Evolutionary conservation across 1,140 invertebrate species (phyloP), one percentile per base, ranked within the genome.

Genomic region (Eufriesea mexicana): DNA sequence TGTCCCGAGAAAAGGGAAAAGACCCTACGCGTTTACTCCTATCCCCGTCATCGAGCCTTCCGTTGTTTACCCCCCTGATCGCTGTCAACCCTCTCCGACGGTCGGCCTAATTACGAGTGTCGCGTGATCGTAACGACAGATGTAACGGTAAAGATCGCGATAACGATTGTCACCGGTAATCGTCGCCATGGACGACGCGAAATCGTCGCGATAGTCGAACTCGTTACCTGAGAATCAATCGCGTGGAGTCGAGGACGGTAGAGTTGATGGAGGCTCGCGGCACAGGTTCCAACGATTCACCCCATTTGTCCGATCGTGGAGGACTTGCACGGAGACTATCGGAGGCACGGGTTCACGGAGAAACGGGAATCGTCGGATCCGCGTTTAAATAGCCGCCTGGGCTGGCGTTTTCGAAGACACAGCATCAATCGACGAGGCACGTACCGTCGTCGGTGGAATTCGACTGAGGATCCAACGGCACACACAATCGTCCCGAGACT

Each of bases 361-460:
- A 23, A 45, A 73, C 68, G 18, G 23, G 28, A 51, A 62, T 73
- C 55, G 20, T 47, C 20, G 68, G 18, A 25, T 23, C n/a, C n/a
- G 51, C 45, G 80, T 68, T 82, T 57, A 61, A 83, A 75, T 76
- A 66, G 61, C 72, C 49, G 73, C 35, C 49, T 18, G 62, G 51
- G 66, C 47, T 70, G 66, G 75, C 75, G 66, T 83, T 70, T 57
- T 35, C 62, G 51, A 76, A 42, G 55, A 25, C 55, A n/a, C 66
- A 54, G 81, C 75, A 83, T 83, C 57, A 67, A 83, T 83, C 81
- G 81, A 70, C 74, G 81, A 78, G 81, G 45, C 64, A 25, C 25
- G 74, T 78, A 68, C 80, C 80, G 74, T 83, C 81, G 81, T 83
- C 81, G 81, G 74, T 78, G 64, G 75, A 78, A 78, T 83, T 83